phyloP scores from a whole-genome alignment of 2,888 invertebrate species.

The Oxystoma pomonae region DNA sequence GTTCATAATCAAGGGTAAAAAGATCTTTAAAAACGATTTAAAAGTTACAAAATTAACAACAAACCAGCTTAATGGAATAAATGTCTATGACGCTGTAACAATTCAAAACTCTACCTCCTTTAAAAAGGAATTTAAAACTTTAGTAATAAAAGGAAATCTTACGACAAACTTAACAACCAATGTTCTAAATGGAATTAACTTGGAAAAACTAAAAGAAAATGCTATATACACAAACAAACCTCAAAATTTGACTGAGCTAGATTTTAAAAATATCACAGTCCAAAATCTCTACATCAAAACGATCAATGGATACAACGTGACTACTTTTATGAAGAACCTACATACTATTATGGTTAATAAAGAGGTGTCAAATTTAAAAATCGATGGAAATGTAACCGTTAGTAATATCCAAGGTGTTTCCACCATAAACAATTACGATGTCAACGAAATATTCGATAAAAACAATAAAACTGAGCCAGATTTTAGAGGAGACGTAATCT shows the following conservation, averaged over 20 bases:
- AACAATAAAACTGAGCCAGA: slow-evolving; percentile 18
- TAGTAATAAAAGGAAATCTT: slow-evolving; percentile 31
- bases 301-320: slow-evolving; percentile 32
- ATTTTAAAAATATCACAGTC: slow-evolving; percentile 33
- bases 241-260: slow-evolving; percentile 24
- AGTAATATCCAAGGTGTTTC: slow-evolving; percentile 26
- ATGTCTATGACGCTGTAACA: slow-evolving; percentile 19
- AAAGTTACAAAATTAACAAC: slow-evolving; percentile 30
- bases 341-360: slow-evolving; percentile 27
- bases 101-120: slow-evolving; percentile 17
- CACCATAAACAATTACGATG: slow-evolving; percentile 30
- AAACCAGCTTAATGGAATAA: slow-evolving; percentile 22
- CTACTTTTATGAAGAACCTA: slow-evolving; percentile 29
- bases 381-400: slow-evolving; percentile 33
- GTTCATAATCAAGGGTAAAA: slow-evolving; percentile 34
- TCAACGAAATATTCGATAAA: slow-evolving; percentile 27
- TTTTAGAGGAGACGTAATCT: slow-evolving; percentile 31
- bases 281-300: slow-evolving; percentile 26
- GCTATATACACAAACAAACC: slow-evolving; percentile 31
- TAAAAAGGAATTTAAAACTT: slow-evolving; percentile 28
- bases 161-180: slow-evolving; percentile 19
- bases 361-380: slow-evolving; percentile 29
- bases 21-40: slow-evolving; percentile 31
- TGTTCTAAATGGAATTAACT: slow-evolving; percentile 30
- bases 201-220: slow-evolving; percentile 27